phyloP scores from a whole-genome alignment of 1,140 invertebrate genomes.

The Bombyx mandarina region DNA sequence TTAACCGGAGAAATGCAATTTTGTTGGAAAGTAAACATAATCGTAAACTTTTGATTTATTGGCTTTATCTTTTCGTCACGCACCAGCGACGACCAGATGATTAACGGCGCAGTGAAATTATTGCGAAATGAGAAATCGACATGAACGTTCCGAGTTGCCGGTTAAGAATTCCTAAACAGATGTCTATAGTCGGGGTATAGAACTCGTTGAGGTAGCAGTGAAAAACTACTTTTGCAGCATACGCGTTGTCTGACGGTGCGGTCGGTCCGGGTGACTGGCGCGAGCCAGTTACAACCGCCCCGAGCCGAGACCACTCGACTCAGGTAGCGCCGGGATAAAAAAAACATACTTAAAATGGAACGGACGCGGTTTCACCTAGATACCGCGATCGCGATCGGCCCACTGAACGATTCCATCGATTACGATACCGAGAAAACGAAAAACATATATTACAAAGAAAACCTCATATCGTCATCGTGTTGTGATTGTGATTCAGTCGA shows the following conservation, averaged over 20 bases:
- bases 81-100: slow-evolving; percentile 5
- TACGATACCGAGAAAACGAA: slow-evolving; percentile 12
- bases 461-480: not conserved
- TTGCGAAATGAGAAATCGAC: slow-evolving; percentile 12
- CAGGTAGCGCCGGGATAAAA: slow-evolving; percentile 68
- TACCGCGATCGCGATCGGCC: slow-evolving; percentile 38
- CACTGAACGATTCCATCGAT: slow-evolving; percentile 18
- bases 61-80: slow-evolving; percentile 22
- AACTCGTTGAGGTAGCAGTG: slow-evolving; percentile 6
- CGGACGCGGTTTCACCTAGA: slow-evolving; percentile 60
- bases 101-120: slow-evolving; percentile 18
- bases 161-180: slow-evolving; percentile 2
- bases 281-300: slow-evolving; percentile 29
- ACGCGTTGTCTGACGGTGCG: slow-evolving; percentile 21
- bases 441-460: slow-evolving; percentile 13
- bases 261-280: slow-evolving; percentile 31
- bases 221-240: slow-evolving; percentile 21
- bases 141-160: too few species aligned
- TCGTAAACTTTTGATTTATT: slow-evolving; percentile 34
- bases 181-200: slow-evolving; percentile 11
- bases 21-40: slow-evolving; percentile 18
- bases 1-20: not conserved
- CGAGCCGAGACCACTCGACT: slow-evolving; percentile 27
- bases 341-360: slow-evolving; percentile 56
- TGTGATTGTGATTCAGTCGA: slow-evolving; percentile 28